Evolutionary conservation across 2,797 vertebrate genomes (phyloP).

Genomic region (Malurus splendens): DNA sequence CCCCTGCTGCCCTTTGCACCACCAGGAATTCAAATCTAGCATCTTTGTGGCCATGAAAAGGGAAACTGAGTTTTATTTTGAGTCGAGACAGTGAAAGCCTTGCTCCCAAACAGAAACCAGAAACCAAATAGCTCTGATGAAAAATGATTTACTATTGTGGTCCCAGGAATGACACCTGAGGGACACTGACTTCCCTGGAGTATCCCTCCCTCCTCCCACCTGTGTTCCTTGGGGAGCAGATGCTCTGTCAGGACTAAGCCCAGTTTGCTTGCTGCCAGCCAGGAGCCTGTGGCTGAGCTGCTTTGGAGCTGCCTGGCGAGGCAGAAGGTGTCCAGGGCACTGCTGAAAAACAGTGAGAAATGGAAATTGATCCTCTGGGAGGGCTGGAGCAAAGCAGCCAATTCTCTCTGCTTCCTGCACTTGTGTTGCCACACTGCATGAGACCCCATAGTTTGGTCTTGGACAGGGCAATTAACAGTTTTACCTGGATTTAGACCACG

Average conservation of each 20-base stretch:
- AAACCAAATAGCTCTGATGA: neutral
- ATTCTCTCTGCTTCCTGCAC: neutral
- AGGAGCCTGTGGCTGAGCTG: neutral
- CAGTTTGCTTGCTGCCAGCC: neutral
- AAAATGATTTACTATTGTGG: neutral
- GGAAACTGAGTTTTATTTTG: slow-evolving; percentile 10
- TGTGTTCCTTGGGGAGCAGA: neutral
- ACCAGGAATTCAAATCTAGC: neutral
- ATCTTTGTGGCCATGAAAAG: neutral
- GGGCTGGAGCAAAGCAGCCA: neutral
- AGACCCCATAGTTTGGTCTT: neutral
- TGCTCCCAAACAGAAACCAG: slow-evolving; percentile 10
- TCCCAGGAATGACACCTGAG: neutral
- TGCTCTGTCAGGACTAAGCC: neutral
- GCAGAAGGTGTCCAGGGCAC: neutral
- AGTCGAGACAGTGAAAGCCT: neutral
- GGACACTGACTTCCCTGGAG: neutral
- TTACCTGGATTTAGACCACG: accelerated
- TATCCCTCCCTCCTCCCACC: neutral
- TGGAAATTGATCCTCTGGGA: accelerated
- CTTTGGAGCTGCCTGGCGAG: accelerated
- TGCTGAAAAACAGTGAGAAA: neutral
- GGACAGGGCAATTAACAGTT: neutral
- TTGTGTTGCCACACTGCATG: neutral
- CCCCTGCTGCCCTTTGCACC: neutral